phyloP scores from a whole-genome alignment of 2,888 invertebrate genomes.

The Zhuqinia jingwanae region DNA sequence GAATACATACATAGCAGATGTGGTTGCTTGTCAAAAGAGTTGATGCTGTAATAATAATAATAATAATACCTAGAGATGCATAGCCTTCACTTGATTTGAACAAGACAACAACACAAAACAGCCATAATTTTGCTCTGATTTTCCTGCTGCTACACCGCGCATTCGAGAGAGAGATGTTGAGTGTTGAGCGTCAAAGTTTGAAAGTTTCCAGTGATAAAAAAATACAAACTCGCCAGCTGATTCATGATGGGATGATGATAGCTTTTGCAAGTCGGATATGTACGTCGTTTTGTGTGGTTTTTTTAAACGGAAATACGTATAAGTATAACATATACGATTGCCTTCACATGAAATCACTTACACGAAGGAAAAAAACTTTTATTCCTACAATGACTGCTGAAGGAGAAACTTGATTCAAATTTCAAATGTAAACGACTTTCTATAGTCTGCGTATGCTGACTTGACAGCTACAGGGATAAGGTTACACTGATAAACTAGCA shows the following conservation, averaged over 20 bases:
- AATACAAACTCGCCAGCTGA: constrained; percentile 20
- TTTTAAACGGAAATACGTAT: no score
- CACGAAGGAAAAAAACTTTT: no score
- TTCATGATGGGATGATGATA: constrained; percentile 35
- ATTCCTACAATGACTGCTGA: no score
- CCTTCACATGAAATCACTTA: neutral
- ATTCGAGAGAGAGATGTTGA: neutral
- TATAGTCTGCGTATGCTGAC: no score
- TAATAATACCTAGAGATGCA: neutral
- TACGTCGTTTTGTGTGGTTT: no score
- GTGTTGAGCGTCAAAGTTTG: neutral
- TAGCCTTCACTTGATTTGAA: neutral
- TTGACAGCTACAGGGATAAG: no score
- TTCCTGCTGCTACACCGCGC: neutral
- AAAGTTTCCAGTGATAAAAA: constrained; percentile 15
- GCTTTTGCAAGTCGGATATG: neutral
- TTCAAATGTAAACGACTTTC: no score
- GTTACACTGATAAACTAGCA: no score
- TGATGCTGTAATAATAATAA: neutral
- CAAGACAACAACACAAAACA: neutral
- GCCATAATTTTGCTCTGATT: neutral
- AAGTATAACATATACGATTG: no score
- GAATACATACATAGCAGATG: neutral
- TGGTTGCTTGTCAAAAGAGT: constrained; percentile 4
- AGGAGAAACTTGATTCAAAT: no score